These are phyloP conservation scores for Tachina grossa DNA, from an alignment of 2,888 invertebrate genomes.

Conservation along the genomic window DNA sequence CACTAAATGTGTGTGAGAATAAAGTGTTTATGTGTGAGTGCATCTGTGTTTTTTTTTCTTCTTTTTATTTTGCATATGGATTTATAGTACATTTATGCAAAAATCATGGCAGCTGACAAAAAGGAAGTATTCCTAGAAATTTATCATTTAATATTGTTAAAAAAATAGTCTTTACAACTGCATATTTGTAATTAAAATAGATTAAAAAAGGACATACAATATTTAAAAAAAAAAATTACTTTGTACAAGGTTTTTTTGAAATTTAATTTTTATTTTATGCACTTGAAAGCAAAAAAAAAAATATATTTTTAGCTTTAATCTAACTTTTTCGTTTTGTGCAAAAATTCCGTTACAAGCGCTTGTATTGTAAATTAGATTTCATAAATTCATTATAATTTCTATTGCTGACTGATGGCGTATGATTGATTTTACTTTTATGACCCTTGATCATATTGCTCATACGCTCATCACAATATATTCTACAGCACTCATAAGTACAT, in stretches of 20 bases:
- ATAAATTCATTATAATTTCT: too few relatives aligned
- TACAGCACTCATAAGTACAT: not conserved
- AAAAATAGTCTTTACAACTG: not conserved
- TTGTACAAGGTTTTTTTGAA: not conserved
- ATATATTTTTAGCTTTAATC: too few relatives aligned
- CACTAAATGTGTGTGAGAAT: not conserved
- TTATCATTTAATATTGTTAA: not conserved
- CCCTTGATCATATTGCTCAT: not conserved
- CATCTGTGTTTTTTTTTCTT: not conserved
- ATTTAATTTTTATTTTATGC: not conserved
- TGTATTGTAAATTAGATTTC: too few relatives aligned
- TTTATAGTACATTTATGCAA: constrained; percentile 16
- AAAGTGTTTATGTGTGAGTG: not conserved
- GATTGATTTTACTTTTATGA: constrained; percentile 4
- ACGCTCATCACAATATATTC: not conserved
- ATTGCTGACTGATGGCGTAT: not conserved
- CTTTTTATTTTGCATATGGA: constrained; percentile 9
- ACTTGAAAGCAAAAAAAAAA: too few relatives aligned
- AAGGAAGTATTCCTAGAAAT: constrained; percentile 61
- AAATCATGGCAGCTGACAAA: constrained; percentile 40
- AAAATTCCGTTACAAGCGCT: too few relatives aligned
- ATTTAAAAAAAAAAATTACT: not conserved
- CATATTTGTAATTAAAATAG: not conserved
- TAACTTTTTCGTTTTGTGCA: too few relatives aligned
- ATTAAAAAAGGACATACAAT: not conserved